A percentile compares a stretch with the other conserved stretches of the same genome.
These are phyloP conservation scores for Rotaria sp. DNA, from an alignment of 2,888 invertebrate species.

Conservation along the genomic window DNA sequence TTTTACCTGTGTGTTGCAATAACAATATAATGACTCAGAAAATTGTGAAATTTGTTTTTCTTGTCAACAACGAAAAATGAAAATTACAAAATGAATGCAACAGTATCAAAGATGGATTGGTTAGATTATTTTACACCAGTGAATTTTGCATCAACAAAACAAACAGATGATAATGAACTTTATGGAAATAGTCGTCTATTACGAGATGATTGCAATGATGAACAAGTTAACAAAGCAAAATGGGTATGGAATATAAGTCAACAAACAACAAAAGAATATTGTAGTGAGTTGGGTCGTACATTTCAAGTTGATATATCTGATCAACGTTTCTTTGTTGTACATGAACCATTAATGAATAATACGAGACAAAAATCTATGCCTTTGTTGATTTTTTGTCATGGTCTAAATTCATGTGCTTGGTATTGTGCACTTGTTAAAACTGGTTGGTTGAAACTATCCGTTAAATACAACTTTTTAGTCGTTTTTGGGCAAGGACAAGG, in stretches of 20 bases:
- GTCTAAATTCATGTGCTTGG: neutral
- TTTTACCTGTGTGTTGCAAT: too few relatives aligned
- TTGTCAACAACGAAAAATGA: too few relatives aligned
- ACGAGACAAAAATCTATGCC: neutral
- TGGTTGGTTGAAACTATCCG: neutral
- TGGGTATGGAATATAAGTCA: neutral
- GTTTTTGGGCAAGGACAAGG: neutral
- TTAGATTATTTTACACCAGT: neutral
- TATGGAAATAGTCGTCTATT: neutral
- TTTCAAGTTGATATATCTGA: neutral
- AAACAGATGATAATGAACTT: neutral
- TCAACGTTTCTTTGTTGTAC: neutral
- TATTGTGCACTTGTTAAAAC: neutral
- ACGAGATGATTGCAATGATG: neutral
- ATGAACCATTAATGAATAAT: neutral
- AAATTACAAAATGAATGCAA: too few relatives aligned
- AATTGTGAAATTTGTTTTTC: too few relatives aligned
- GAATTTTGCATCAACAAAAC: neutral
- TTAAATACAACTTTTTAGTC: neutral
- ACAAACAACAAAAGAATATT: neutral
- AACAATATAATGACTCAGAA: too few relatives aligned
- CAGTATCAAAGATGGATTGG: neutral
- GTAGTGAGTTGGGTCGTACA: neutral
- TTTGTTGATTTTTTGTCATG: neutral
- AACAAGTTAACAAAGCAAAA: neutral